A percentile compares a stretch with the other conserved stretches of the same genome.
Evolutionary conservation across 2,888 invertebrate genomes (phyloP).

Genomic region (Volucella inanis): DNA sequence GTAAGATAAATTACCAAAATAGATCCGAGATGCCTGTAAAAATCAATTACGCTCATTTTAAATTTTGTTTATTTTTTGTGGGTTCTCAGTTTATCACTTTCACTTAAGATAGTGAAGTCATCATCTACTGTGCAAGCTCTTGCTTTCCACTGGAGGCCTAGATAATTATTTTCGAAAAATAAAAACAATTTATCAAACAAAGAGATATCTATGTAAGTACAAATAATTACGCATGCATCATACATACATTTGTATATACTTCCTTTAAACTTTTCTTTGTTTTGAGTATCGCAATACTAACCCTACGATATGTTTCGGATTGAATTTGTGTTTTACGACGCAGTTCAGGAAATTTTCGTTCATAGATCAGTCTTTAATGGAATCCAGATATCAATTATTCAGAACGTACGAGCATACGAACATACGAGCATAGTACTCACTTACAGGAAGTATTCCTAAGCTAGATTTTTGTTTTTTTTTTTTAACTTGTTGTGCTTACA

Average conservation of each 20-base stretch:
- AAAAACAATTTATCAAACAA: too few species aligned
- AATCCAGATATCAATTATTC: conserved; percentile 44
- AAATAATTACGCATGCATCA: background rate
- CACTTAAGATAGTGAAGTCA: too few species aligned
- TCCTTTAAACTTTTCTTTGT: background rate
- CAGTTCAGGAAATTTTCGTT: background rate
- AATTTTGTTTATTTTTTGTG: background rate
- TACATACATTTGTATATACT: background rate
- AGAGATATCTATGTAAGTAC: too few species aligned
- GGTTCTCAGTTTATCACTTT: background rate
- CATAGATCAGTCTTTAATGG: conserved; percentile 16
- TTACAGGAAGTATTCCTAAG: conserved; percentile 40
- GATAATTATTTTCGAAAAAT: too few species aligned
- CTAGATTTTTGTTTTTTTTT: conserved; percentile 19
- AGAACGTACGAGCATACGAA: background rate
- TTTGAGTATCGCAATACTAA: conserved; percentile 7
- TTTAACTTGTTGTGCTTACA: conserved; percentile 24
- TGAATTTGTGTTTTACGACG: background rate
- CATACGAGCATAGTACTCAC: background rate
- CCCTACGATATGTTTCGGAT: conserved; percentile 6
- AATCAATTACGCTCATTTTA: conserved; percentile 10
- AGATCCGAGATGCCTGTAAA: background rate
- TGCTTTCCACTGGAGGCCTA: too few species aligned
- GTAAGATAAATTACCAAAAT: conserved; percentile 19
- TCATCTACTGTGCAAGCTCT: too few species aligned